Percentiles rank a stretch among this genome's conserved stretches.
Evolutionary conservation across 2,113 vertebrate species (phyloP).

Genomic region (Tursiops truncatus): DNA sequence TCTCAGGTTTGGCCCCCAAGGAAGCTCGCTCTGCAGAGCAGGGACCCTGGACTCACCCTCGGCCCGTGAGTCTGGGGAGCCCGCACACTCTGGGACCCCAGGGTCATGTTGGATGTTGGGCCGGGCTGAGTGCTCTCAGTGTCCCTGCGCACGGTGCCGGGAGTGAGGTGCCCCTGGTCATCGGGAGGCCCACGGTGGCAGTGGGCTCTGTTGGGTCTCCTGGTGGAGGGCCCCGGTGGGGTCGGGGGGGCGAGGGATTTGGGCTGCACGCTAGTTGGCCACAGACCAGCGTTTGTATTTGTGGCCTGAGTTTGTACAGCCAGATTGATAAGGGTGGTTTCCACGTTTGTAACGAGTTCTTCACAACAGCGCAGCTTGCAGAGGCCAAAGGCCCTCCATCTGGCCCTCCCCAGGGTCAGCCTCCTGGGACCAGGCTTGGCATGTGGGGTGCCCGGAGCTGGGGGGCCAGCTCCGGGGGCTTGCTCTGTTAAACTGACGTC

Average conservation of each 20-base stretch:
- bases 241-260: neutral
- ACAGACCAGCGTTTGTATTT: neutral
- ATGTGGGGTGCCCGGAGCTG: neutral
- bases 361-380: neutral
- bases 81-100: neutral
- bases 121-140: neutral
- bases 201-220: neutral
- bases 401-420: neutral
- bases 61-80: neutral
- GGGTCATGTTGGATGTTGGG: neutral
- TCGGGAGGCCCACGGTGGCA: fast-evolving
- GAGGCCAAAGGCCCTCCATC: neutral
- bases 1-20: no score
- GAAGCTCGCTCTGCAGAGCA: no score
- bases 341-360: neutral
- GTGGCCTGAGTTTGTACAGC: neutral
- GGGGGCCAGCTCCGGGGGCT: neutral
- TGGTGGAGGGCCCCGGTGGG: neutral
- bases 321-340: neutral
- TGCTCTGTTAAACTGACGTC: neutral
- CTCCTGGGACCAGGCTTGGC: neutral
- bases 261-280: neutral
- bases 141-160: neutral
- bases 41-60: no score
- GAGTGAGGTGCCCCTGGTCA: neutral